Conservation (phyloP, 2,113 vertebrate genomes). For the Ageneiosus marmoratus region DNA sequence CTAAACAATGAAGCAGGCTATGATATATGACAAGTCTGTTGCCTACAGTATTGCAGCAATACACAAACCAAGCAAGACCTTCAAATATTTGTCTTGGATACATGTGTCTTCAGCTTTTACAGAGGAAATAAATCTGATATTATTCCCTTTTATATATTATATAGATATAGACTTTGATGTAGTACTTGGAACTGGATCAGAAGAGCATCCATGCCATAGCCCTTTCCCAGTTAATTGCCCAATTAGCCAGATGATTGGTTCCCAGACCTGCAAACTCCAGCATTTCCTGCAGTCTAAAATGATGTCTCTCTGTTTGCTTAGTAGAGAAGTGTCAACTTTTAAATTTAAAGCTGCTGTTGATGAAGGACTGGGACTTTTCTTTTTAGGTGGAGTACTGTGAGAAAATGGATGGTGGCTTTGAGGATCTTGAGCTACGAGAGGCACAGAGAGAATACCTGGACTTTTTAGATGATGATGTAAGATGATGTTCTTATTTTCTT, state of each 20-base stretch:
- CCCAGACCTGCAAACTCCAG: conserved; percentile 13
- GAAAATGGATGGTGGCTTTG: conserved; percentile 60
- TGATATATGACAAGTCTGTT: neutral
- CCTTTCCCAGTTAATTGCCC: neutral
- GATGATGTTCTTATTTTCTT: neutral
- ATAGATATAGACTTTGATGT: neutral
- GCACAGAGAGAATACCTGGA: conserved; percentile 68
- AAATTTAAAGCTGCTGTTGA: neutral
- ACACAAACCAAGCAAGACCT: neutral
- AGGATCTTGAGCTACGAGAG: conserved; percentile 65
- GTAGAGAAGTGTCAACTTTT: too few species aligned
- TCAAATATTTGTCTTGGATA: neutral
- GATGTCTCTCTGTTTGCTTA: neutral
- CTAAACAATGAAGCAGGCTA: neutral
- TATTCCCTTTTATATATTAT: neutral
- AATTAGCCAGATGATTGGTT: conserved; percentile 26
- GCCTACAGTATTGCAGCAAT: neutral
- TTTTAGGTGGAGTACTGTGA: neutral
- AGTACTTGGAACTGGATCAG: neutral
- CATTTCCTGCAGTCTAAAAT: neutral
- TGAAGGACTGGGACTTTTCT: neutral
- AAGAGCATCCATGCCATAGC: neutral
- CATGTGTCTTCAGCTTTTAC: neutral
- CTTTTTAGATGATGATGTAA: conserved; percentile 70
- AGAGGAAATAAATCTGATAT: neutral